These are phyloP conservation scores for Tubulanus polymorphus DNA, from an alignment of 2,888 invertebrate genomes.

Conservation along the genomic window DNA sequence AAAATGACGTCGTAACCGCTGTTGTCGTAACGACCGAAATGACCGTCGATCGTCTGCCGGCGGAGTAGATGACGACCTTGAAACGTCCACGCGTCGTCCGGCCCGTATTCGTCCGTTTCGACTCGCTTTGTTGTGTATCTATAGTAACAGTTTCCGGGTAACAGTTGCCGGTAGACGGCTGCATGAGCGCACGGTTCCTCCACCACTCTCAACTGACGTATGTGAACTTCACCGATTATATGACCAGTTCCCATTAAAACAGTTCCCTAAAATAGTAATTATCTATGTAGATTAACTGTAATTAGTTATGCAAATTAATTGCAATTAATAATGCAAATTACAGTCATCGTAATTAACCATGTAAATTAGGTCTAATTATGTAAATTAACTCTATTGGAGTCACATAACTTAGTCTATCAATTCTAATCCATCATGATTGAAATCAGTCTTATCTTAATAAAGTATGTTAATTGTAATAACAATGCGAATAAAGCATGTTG, in stretches of 20 bases:
- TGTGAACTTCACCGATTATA: conserved; percentile 38
- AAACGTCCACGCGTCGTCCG: conserved; percentile 14
- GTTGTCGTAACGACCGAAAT: conserved; percentile 32
- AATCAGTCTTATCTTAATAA: too few relatives aligned
- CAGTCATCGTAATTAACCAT: too few relatives aligned
- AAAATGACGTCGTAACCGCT: conserved; percentile 31
- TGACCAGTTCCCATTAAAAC: conserved; percentile 23
- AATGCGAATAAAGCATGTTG: too few relatives aligned
- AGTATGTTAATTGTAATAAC: too few relatives aligned
- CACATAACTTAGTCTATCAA: too few relatives aligned
- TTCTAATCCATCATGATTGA: too few relatives aligned
- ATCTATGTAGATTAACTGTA: too few relatives aligned
- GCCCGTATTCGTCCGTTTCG: conserved; percentile 6
- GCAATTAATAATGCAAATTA: too few relatives aligned
- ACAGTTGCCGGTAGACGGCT: neutral
- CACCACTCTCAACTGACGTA: conserved; percentile 35
- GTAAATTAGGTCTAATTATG: too few relatives aligned
- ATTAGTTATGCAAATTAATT: too few relatives aligned
- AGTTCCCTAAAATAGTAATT: too few relatives aligned
- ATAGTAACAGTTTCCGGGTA: conserved; percentile 1
- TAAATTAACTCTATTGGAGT: too few relatives aligned
- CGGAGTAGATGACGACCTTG: neutral
- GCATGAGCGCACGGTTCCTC: conserved; percentile 22
- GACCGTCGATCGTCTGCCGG: conserved; percentile 18
- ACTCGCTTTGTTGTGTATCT: conserved; percentile 2